Evolutionary conservation across 2,797 vertebrate species (phyloP), one percentile per base, ranked within the genome.

Genomic region (Lithobates sylvaticus): DNA sequence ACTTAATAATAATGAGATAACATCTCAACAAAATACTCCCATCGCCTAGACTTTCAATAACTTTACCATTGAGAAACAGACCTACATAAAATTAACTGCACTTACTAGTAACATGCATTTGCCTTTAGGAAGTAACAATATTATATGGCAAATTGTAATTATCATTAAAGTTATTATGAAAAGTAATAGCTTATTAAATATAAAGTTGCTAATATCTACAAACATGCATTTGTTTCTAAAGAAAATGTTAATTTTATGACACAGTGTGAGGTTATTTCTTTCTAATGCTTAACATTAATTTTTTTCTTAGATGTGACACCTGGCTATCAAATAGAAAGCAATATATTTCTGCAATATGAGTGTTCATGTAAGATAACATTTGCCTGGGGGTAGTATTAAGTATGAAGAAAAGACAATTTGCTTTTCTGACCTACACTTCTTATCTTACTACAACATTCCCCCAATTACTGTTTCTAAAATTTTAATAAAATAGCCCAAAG

Each of bases 301-400:
- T 78, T 81, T 86, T 36, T 67, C 27, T 86, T 6, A 70, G 68
- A 76, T 81, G 36, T 76, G 61, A 86, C 78, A 86, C 79, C 75
- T 84, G 76, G 83, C 88, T 89, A 86, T 88, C 91, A 89, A 84
- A 75, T 81, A 76, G 50, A 78, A 69, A 89, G 78, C 58, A 70
- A 70, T 10, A 77, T 86, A 83, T 76, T 87, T 88, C 87, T 81
- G 79, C 5, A 36, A 88, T 88, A 84, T 0, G 3, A 71, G 78
- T 91, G 91, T 86, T 86, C 34, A 88, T 78, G n/a, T 1, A 69
- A 92, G 94, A 93, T 92, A 94, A 91, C 16, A 10, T 54, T 69
- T 16, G 89, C 87, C 92, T 87, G 32, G 81, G 1, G 91, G 65
- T 54, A 76, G 32, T 76, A 54, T 68, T 75, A 88, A 89, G 88